Percentiles rank a stretch among this genome's conserved stretches.
Evolutionary conservation across 2,113 vertebrate genomes (phyloP).

Genomic region (Kryptolebias marmoratus): DNA sequence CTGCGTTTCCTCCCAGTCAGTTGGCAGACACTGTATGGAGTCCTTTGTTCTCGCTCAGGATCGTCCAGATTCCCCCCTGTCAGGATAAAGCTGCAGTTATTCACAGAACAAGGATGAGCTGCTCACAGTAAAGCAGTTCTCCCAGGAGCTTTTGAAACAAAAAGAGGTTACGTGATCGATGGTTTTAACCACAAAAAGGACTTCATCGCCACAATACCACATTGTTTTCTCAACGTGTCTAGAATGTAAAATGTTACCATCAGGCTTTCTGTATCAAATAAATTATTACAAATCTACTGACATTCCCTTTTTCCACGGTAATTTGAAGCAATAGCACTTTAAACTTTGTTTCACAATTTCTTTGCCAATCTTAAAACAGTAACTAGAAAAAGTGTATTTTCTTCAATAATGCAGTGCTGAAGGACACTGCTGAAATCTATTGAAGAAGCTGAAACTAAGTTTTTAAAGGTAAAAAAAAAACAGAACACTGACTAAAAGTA

Average conservation of each 20-base stretch:
- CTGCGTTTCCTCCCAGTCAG: slow-evolving; percentile 31
- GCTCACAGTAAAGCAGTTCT: slow-evolving; percentile 11
- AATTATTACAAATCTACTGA: background rate
- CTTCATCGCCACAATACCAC: background rate
- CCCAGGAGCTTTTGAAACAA: slow-evolving; percentile 29
- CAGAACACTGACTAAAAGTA: too few relatives aligned
- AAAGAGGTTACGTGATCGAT: background rate
- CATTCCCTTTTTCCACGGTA: background rate
- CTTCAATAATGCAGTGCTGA: too few relatives aligned
- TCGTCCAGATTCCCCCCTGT: slow-evolving; percentile 47
- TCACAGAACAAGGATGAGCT: slow-evolving; percentile 1
- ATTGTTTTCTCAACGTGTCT: background rate
- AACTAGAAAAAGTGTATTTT: too few relatives aligned
- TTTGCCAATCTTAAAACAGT: background rate
- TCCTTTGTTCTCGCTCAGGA: slow-evolving; percentile 62
- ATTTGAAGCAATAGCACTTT: background rate
- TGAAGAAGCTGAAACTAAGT: too few relatives aligned
- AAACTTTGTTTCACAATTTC: background rate
- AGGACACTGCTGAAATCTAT: too few relatives aligned
- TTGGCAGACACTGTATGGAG: slow-evolving; percentile 62
- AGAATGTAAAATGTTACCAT: background rate
- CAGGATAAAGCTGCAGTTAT: slow-evolving; percentile 24
- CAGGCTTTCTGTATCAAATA: background rate
- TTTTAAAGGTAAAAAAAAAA: too few relatives aligned
- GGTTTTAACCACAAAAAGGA: slow-evolving; percentile 1